A percentile compares a stretch with the other conserved stretches of the same genome.
Conservation (phyloP, 2,888 invertebrate genomes). For the Ligdia adustata region DNA sequence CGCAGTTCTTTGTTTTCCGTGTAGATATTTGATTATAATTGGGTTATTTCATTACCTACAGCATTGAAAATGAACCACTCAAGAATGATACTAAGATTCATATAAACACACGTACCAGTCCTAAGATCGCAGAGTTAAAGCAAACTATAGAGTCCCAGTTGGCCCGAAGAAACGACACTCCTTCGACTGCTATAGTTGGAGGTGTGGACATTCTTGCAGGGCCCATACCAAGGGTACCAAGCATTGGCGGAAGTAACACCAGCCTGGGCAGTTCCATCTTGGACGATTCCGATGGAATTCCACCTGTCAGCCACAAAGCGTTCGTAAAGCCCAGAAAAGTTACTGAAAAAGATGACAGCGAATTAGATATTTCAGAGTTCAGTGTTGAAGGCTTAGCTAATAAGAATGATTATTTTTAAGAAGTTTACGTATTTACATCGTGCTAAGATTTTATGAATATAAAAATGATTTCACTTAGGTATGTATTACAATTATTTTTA, state of each 20-base stretch:
- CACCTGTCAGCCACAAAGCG: conserved; percentile 52
- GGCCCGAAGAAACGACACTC: conserved; percentile 64
- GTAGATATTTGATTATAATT: no score
- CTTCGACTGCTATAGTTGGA: conserved; percentile 59
- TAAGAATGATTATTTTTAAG: conserved; percentile 59
- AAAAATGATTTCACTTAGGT: no score
- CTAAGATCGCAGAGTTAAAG: conserved; percentile 82
- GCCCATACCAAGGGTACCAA: conserved; percentile 51
- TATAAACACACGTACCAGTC: conserved; percentile 75
- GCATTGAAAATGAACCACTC: conserved; percentile 74
- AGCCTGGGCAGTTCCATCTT: conserved; percentile 77
- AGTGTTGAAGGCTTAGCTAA: conserved; percentile 62
- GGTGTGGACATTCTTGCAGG: conserved; percentile 66
- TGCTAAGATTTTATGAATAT: no score
- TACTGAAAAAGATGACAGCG: conserved; percentile 68
- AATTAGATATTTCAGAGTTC: conserved; percentile 75
- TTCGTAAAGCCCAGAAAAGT: conserved; percentile 57
- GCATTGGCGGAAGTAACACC: conserved; percentile 73
- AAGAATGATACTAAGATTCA: conserved; percentile 64
- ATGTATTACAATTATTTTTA: no score
- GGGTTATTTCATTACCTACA: conserved; percentile 42
- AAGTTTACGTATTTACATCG: not conserved
- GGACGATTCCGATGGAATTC: conserved; percentile 65
- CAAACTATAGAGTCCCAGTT: conserved; percentile 83
- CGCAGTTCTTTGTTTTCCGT: no score